Evolutionary conservation across 2,113 vertebrate species (phyloP).

Genomic region (Silurus meridionalis): DNA sequence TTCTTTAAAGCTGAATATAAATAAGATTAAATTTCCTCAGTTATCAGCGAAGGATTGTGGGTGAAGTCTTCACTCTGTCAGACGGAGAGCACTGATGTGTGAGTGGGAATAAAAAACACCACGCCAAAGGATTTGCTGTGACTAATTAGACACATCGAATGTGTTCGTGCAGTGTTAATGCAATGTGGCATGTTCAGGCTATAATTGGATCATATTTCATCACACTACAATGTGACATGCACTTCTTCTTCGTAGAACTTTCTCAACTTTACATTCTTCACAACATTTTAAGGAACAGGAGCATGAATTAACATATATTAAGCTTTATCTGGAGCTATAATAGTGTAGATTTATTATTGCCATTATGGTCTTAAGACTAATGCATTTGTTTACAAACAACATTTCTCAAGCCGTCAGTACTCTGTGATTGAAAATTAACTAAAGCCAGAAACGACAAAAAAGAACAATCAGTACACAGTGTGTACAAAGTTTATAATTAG

Average conservation of each 20-base stretch:
- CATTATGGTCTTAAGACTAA: not conserved
- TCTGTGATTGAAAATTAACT: not conserved
- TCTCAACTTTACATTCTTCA: not conserved
- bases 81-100: not conserved
- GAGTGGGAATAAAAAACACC: not conserved
- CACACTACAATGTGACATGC: not conserved
- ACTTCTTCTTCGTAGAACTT: not conserved
- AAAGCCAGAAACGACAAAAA: not conserved
- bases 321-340: not conserved
- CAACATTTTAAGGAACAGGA: not conserved
- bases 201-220: slow-evolving; percentile 33
- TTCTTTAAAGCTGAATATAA: not conserved
- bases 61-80: not conserved
- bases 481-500: not conserved
- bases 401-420: not conserved
- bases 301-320: not conserved
- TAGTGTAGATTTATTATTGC: not conserved
- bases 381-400: not conserved
- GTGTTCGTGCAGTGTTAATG: slow-evolving; percentile 38
- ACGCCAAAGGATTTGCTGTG: not conserved
- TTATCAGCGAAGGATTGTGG: not conserved
- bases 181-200: slow-evolving; percentile 10
- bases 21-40: not conserved
- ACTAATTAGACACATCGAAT: slow-evolving; percentile 27
- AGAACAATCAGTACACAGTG: not conserved